These are phyloP conservation scores for Leptodactylus fallax DNA, from an alignment of 2,797 vertebrate genomes.

Conservation along the genomic window DNA sequence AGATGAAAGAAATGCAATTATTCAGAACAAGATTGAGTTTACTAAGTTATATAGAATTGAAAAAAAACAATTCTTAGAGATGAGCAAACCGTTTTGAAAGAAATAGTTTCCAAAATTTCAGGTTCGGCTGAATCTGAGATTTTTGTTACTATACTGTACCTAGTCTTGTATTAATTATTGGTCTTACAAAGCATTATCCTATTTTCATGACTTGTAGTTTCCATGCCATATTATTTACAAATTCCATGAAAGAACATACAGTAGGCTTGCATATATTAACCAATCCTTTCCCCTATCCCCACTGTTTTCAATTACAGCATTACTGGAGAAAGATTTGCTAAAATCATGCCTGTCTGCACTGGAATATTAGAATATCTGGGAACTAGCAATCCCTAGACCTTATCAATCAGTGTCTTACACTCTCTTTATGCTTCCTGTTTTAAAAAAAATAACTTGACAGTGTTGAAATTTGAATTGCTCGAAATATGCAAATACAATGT, in stretches of 20 bases:
- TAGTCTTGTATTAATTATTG: background rate
- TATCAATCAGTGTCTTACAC: constrained; percentile 57
- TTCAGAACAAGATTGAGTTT: too few species aligned
- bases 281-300: background rate
- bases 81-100: too few species aligned
- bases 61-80: too few species aligned
- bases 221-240: background rate
- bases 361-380: constrained; percentile 26
- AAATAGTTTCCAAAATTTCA: too few species aligned
- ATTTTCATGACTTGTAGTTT: background rate
- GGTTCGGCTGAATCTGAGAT: too few species aligned
- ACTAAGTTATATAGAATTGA: too few species aligned
- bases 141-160: background rate
- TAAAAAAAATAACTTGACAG: constrained; percentile 42
- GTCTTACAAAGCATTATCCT: background rate
- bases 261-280: background rate
- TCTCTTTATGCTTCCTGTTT: constrained; percentile 43
- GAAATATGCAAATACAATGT: constrained; percentile 59
- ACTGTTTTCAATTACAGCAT: constrained; percentile 12
- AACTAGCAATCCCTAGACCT: constrained; percentile 43
- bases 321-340: constrained; percentile 1
- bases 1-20: too few species aligned
- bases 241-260: background rate
- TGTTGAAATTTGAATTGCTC: constrained; percentile 47
- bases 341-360: constrained; percentile 11